These are phyloP conservation scores for Alitta virens DNA, from an alignment of 2,888 invertebrate species.

Conservation along the genomic window DNA sequence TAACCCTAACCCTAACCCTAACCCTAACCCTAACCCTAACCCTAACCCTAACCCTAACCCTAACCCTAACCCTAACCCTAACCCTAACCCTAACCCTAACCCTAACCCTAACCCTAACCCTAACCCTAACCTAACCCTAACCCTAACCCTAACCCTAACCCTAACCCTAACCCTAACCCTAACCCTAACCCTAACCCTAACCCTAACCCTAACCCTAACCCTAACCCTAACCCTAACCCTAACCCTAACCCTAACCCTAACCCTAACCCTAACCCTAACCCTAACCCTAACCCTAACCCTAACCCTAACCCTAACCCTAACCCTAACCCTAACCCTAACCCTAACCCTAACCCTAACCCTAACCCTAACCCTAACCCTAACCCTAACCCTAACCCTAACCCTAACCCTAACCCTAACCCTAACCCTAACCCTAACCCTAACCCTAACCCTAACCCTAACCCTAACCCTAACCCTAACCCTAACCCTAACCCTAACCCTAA, in stretches of 20 bases:
- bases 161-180: too few relatives aligned
- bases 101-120: conserved; percentile 25
- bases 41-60: conserved; percentile 26
- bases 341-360: conserved; percentile 24
- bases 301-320: too few relatives aligned
- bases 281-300: too few relatives aligned
- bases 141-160: conserved; percentile 6
- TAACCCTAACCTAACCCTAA: too few relatives aligned
- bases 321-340: conserved; percentile 24
- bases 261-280: too few relatives aligned
- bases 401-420: conserved; percentile 28
- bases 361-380: conserved; percentile 21
- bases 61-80: conserved; percentile 30
- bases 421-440: conserved; percentile 28
- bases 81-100: conserved; percentile 32
- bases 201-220: too few relatives aligned
- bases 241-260: too few relatives aligned
- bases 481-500: conserved; percentile 1
- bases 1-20: conserved; percentile 23
- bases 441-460: conserved; percentile 24
- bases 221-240: too few relatives aligned
- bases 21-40: conserved; percentile 31
- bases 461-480: conserved; percentile 23
- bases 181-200: too few relatives aligned
- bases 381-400: conserved; percentile 17